These are phyloP conservation scores for Heliothis peltigera DNA, from an alignment of 2,888 invertebrate species.

Conservation along the genomic window DNA sequence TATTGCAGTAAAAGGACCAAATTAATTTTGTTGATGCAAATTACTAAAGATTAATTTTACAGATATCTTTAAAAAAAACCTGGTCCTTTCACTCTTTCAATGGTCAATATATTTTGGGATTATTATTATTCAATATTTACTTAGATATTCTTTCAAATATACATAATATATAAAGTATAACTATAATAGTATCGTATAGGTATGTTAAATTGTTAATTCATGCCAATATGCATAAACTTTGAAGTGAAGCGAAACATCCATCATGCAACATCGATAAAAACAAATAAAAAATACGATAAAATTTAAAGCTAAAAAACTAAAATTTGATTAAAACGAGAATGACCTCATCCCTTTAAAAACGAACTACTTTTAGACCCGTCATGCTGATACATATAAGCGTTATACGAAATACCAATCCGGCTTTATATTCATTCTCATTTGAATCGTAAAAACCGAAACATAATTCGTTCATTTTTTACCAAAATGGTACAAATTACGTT, in stretches of 20 bases:
- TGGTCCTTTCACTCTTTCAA: slow-evolving; percentile 33
- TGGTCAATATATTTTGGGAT: slow-evolving; percentile 40
- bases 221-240: slow-evolving; percentile 83
- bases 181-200: slow-evolving; percentile 59
- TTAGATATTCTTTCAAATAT: slow-evolving; percentile 48
- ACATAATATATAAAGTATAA: slow-evolving; percentile 38
- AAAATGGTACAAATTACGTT: slow-evolving; percentile 44
- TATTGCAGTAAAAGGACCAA: slow-evolving; percentile 24
- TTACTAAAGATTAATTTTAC: no score
- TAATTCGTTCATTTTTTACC: slow-evolving; percentile 24
- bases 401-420: slow-evolving; percentile 49
- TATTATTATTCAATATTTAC: slow-evolving; percentile 53
- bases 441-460: slow-evolving; percentile 78
- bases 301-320: slow-evolving; percentile 64
- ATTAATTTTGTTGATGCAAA: no score
- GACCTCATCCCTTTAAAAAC: slow-evolving; percentile 75
- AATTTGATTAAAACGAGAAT: slow-evolving; percentile 87
- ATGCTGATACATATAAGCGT: slow-evolving; percentile 69
- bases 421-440: slow-evolving; percentile 84
- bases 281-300: slow-evolving; percentile 70
- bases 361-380: slow-evolving; percentile 65
- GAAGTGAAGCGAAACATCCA: slow-evolving; percentile 82
- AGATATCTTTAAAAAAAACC: no score
- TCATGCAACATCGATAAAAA: slow-evolving; percentile 85
- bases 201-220: slow-evolving; percentile 69